Evolutionary conservation across 2,797 vertebrate species (phyloP).

Genomic region (Myiotriccus ornatus): DNA sequence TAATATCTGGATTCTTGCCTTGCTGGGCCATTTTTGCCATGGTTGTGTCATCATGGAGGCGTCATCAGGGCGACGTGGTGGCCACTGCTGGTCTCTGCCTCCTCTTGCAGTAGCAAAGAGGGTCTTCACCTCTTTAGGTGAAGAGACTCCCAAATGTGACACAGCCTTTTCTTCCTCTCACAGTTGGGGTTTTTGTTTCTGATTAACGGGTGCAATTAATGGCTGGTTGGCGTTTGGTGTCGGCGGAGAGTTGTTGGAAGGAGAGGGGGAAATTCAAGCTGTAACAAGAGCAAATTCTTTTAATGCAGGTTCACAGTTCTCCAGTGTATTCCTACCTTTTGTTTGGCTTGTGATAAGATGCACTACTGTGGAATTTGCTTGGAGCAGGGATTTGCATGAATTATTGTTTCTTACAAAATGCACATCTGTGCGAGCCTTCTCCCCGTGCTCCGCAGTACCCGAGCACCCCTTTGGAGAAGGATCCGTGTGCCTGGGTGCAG

Average conservation of each 20-base stretch:
- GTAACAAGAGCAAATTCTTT: constrained; percentile 47
- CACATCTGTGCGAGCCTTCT: not conserved
- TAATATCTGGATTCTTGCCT: not conserved
- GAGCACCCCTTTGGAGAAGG: not conserved
- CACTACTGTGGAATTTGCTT: constrained; percentile 44
- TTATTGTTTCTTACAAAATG: not conserved
- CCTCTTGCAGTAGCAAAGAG: not conserved
- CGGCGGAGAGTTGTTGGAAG: not conserved
- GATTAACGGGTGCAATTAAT: not conserved
- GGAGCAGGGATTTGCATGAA: constrained; percentile 62
- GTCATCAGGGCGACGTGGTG: not conserved
- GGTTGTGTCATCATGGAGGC: not conserved
- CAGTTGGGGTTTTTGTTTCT: not conserved
- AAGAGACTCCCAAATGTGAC: not conserved
- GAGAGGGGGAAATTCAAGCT: constrained; percentile 40
- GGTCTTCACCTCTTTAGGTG: not conserved
- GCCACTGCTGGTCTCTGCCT: not conserved
- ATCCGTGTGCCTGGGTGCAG: not conserved
- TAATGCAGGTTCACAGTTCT: not conserved
- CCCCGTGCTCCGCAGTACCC: accelerated
- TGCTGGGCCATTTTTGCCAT: not conserved
- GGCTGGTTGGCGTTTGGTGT: not conserved
- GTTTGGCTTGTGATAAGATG: constrained; percentile 47
- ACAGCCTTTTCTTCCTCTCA: not conserved
- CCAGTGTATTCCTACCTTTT: not conserved